Base-by-base conservation (phyloP, 2,888 invertebrate genomes). In the Esperia sulphurella region DNA sequence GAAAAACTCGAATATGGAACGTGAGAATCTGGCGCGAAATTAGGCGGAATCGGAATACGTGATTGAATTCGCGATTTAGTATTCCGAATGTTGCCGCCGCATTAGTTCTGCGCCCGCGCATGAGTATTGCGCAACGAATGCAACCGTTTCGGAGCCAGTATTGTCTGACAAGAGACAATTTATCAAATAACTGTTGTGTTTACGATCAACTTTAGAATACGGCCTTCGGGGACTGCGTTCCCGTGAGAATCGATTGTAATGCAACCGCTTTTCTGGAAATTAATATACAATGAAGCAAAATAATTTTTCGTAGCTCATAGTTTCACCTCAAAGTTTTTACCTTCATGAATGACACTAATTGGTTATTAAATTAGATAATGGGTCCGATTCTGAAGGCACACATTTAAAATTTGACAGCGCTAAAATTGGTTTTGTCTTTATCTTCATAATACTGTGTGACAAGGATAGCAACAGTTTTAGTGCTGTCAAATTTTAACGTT, bases 11-110 rank as follows among this genome's bases (percentile, higher is more conserved):
- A 50, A 58, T 65, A 64, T 60, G 65, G 68, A 68, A 79, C 82
- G 81, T 80, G 79, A 75, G 68, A 68, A 73, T 70, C 59, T 61
- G 65, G 64, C 63, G 68, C 65, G 63, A 73, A 74, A 67, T 76
- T 64, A 67, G 65, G 53, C 56, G 52, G 21, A 21, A 21, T 21
- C 21, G 21, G 21, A 48, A 60, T 61, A 72, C 78, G 76, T 82
- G 80, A 76, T 75, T 71, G 61, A 71, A 78, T 75, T 74, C 57
- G 64, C 65, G 60, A 73, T 74, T 75, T 71, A 57, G 69, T 66
- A 72, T 72, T 74, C 65, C 53, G 62, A 71, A 69, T 65, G 63
- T 62, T 63, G 55, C 49, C 52, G 52, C 14, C 41, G 39, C 14
- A 39, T 39, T 39, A 13, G 39, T 41, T 8, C 33, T 6, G 43